These are phyloP conservation scores for Scylla paramamosain DNA, from an alignment of 1,140 invertebrate species.

Conservation along the genomic window DNA sequence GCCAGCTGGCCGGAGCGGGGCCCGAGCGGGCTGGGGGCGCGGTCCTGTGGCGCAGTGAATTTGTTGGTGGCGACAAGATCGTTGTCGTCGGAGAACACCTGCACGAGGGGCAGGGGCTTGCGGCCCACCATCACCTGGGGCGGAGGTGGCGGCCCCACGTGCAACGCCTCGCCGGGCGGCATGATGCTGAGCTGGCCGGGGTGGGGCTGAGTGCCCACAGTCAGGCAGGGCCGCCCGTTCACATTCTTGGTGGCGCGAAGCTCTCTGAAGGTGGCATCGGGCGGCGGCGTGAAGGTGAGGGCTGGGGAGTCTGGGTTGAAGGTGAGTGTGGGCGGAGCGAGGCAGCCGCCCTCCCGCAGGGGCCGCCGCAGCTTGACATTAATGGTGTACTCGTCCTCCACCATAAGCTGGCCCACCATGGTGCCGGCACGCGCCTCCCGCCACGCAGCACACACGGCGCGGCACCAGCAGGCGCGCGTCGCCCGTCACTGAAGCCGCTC, in stretches of 20 bases:
- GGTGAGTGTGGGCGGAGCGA: slow-evolving; percentile 71
- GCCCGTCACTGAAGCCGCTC: slow-evolving; percentile 2
- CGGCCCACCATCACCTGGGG: slow-evolving; percentile 33
- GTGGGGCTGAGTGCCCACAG: slow-evolving; percentile 78
- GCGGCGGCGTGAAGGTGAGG: slow-evolving; percentile 66
- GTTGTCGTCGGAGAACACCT: slow-evolving; percentile 64
- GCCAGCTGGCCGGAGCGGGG: not conserved
- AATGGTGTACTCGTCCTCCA: slow-evolving; percentile 79
- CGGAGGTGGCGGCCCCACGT: not conserved
- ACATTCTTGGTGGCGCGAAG: slow-evolving; percentile 54
- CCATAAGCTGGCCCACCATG: slow-evolving; percentile 68
- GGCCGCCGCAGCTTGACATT: slow-evolving; percentile 81
- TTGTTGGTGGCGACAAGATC: slow-evolving; percentile 62
- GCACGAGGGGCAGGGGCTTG: slow-evolving; percentile 53
- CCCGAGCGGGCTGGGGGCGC: not conserved
- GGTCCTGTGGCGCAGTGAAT: slow-evolving; percentile 33
- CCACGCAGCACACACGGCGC: not conserved
- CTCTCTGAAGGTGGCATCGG: slow-evolving; percentile 56
- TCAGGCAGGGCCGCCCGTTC: slow-evolving; percentile 35
- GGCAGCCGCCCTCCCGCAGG: slow-evolving; percentile 77
- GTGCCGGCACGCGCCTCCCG: not conserved
- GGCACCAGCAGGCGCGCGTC: not conserved
- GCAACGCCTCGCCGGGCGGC: slow-evolving; percentile 34
- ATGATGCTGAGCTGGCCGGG: slow-evolving; percentile 40
- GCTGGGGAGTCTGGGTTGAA: slow-evolving; percentile 51